These are phyloP conservation scores for Periphyllus acericola DNA, from an alignment of 2,888 invertebrate genomes.

Conservation along the genomic window DNA sequence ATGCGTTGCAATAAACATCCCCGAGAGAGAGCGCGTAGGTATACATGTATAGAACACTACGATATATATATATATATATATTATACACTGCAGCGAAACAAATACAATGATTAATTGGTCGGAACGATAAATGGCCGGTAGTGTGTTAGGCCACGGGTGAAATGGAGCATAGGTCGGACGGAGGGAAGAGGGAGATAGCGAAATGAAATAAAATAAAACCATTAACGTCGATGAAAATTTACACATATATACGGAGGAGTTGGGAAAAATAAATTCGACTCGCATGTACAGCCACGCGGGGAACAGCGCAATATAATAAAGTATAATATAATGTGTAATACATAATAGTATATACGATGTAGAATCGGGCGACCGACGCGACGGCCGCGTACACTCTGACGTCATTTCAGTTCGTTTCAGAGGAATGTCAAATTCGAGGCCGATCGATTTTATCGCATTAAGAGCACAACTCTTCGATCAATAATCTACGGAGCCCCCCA, in stretches of 20 bases:
- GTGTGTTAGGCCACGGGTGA: not conserved
- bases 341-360: too few species aligned
- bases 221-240: not conserved
- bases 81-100: not conserved
- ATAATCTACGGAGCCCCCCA: too few species aligned
- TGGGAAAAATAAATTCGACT: not conserved
- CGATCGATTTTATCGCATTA: too few species aligned
- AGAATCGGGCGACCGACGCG: too few species aligned
- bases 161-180: not conserved
- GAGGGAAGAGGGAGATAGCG: not conserved
- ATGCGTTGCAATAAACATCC: conserved; percentile 22
- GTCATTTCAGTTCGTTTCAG: too few species aligned
- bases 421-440: too few species aligned
- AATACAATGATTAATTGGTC: conserved; percentile 28
- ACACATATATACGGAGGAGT: not conserved
- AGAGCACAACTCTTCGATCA: too few species aligned
- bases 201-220: conserved; percentile 9
- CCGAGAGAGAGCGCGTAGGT: not conserved
- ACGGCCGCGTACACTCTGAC: too few species aligned
- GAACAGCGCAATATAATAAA: not conserved
- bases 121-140: not conserved
- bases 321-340: not conserved
- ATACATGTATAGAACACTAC: not conserved
- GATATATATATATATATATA: not conserved
- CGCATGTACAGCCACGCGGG: not conserved